Conservation (phyloP, 2,797 vertebrate species). For the Dermochelys coriacea region DNA sequence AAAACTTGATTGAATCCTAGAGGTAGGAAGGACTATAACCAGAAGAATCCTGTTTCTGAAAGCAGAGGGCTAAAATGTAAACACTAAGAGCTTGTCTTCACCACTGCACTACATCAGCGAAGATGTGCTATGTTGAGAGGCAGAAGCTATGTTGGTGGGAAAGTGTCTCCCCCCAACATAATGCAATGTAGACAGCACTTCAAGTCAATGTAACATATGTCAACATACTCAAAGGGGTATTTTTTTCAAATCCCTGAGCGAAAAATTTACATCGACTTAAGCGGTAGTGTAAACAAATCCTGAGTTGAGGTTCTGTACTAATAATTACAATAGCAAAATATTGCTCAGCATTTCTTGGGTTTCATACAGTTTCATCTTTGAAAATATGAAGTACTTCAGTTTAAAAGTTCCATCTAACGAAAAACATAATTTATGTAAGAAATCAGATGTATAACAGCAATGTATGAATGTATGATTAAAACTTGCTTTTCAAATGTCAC, state of each 20-base stretch:
- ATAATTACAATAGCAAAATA: not conserved
- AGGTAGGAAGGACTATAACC: not conserved
- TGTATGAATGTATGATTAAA: not conserved
- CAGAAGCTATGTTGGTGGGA: no score
- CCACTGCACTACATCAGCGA: no score
- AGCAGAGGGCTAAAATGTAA: not conserved
- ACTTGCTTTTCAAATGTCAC: not conserved
- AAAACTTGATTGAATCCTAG: not conserved
- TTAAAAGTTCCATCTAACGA: not conserved
- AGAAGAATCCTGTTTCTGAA: not conserved
- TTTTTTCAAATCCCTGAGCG: no score
- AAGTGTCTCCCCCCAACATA: no score
- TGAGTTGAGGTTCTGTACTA: not conserved
- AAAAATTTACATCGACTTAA: no score
- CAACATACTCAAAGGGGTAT: no score
- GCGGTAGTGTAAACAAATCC: no score
- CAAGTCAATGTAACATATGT: no score
- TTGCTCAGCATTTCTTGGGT: not conserved
- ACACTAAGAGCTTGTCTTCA: no score
- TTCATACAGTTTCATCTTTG: not conserved
- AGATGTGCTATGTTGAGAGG: no score
- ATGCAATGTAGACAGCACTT: no score
- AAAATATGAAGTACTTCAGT: not conserved
- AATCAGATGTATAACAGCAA: not conserved
- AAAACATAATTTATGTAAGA: not conserved